Percentiles rank a stretch among this genome's conserved stretches.
Evolutionary conservation across 2,888 invertebrate genomes (phyloP).

Genomic region (Fabriciana adippe): DNA sequence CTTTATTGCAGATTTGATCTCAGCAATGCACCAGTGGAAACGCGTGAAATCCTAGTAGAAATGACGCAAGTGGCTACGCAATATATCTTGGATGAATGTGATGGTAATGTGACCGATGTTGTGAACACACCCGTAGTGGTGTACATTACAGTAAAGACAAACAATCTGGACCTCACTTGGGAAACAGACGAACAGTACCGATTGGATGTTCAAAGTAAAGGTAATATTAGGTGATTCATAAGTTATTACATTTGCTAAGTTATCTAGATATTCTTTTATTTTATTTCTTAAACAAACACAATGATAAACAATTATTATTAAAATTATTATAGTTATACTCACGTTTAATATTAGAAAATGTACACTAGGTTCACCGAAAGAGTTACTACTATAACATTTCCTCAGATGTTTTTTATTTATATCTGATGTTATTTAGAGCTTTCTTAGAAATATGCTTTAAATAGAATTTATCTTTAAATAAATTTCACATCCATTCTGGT

Average conservation of each 20-base stretch:
- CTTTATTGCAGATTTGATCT: constrained; percentile 74
- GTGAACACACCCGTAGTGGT: constrained; percentile 82
- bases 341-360: too few relatives aligned
- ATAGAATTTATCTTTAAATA: too few relatives aligned
- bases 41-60: constrained; percentile 77
- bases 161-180: constrained; percentile 82
- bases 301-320: too few relatives aligned
- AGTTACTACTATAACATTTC: too few relatives aligned
- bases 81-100: constrained; percentile 84
- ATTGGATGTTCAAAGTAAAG: constrained; percentile 81
- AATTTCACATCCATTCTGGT: too few relatives aligned
- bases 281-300: not conserved
- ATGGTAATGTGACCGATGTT: constrained; percentile 62
- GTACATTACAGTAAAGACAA: constrained; percentile 76
- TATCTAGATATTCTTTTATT: too few relatives aligned
- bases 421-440: too few relatives aligned
- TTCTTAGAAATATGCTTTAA: too few relatives aligned
- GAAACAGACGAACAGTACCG: constrained; percentile 87
- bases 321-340: too few relatives aligned
- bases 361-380: too few relatives aligned
- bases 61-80: constrained; percentile 80
- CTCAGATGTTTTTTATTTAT: too few relatives aligned
- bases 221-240: constrained; percentile 51
- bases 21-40: constrained; percentile 68
- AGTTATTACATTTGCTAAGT: too few relatives aligned